Conservation (phyloP, 2,888 invertebrate genomes). For the Lithosia quadra region DNA sequence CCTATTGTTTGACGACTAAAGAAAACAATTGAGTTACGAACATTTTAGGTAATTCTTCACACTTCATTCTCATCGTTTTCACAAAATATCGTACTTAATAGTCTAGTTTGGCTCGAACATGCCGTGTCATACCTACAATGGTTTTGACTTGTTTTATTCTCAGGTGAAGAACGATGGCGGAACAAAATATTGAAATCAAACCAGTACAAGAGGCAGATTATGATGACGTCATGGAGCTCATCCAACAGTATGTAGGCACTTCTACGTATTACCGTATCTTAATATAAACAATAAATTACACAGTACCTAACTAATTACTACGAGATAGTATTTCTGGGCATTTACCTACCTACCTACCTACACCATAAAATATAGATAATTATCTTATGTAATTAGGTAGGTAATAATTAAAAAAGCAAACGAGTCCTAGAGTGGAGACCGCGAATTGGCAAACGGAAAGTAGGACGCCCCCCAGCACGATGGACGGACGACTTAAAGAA, state of each 20-base stretch:
- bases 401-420: no score
- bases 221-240: slow-evolving; percentile 84
- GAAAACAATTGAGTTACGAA: background rate
- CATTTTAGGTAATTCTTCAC: background rate
- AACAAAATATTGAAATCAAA: slow-evolving; percentile 65
- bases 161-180: slow-evolving; percentile 49
- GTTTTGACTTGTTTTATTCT: slow-evolving; percentile 11
- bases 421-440: no score
- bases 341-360: background rate
- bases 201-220: slow-evolving; percentile 79
- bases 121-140: background rate
- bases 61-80: background rate
- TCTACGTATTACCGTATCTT: background rate
- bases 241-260: slow-evolving; percentile 76
- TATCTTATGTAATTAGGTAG: no score
- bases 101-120: background rate
- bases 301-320: background rate
- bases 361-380: background rate
- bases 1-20: background rate
- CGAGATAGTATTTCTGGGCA: background rate
- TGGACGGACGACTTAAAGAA: no score
- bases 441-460: no score
- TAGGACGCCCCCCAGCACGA: no score
- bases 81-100: background rate
- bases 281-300: background rate